phyloP scores from a whole-genome alignment of 2,888 invertebrate genomes.

The Arge pagana region DNA sequence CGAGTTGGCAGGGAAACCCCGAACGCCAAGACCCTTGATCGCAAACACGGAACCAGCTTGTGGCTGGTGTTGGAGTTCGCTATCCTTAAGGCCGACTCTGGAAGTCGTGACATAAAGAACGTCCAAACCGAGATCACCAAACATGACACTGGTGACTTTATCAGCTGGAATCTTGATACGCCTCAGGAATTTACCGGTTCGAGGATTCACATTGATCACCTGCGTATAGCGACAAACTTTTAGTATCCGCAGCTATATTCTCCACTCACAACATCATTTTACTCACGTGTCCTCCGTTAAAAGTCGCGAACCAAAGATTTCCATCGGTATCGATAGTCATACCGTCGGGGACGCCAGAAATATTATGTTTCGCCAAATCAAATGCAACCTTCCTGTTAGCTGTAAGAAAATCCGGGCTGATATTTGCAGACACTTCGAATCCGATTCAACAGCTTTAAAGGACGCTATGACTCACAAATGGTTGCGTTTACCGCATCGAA shows the following conservation, averaged over 20 bases:
- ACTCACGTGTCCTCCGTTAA: slow-evolving; percentile 68
- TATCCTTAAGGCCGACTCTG: slow-evolving; percentile 52
- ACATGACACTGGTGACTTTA: slow-evolving; percentile 71
- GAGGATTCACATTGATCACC: slow-evolving; percentile 68
- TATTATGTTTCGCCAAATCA: slow-evolving; percentile 63
- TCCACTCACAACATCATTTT: too few species aligned
- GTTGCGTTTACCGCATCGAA: slow-evolving; percentile 63
- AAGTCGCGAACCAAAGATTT: slow-evolving; percentile 77
- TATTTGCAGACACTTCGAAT: not conserved
- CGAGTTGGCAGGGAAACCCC: slow-evolving; percentile 45
- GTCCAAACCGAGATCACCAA: slow-evolving; percentile 69
- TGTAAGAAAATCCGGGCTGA: too few species aligned
- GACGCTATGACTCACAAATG: slow-evolving; percentile 67
- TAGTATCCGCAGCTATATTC: too few species aligned
- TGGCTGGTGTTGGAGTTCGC: slow-evolving; percentile 55
- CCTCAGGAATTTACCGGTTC: slow-evolving; percentile 63
- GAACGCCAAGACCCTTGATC: slow-evolving; percentile 52
- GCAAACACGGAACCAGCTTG: slow-evolving; percentile 60
- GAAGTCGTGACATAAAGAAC: slow-evolving; percentile 72
- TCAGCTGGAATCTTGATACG: slow-evolving; percentile 65
- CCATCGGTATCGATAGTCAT: slow-evolving; percentile 81
- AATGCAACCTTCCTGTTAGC: slow-evolving; percentile 65
- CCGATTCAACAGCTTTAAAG: not conserved
- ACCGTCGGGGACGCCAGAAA: slow-evolving; percentile 69
- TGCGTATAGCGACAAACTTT: too few species aligned